These are phyloP conservation scores for Pantherophis alleghaniensis DNA, from an alignment of 2,797 vertebrate genomes.

Conservation along the genomic window DNA sequence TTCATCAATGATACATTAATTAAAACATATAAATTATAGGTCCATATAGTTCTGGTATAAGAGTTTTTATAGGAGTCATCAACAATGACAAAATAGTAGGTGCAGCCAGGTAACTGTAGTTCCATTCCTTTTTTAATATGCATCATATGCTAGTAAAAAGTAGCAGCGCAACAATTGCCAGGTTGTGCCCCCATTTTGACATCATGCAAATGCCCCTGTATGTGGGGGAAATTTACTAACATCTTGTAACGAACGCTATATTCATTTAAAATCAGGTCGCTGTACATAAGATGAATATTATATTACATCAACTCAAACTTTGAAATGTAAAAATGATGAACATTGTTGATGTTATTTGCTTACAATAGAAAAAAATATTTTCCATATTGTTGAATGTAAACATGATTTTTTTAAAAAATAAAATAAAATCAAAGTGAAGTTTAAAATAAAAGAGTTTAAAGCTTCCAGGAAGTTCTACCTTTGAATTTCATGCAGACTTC, in stretches of 20 bases:
- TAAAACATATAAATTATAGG: background rate
- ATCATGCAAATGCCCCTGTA: background rate
- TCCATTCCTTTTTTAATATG: background rate
- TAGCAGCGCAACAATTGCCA: background rate
- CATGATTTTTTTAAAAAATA: background rate
- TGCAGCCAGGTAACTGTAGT: background rate
- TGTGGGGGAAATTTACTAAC: background rate
- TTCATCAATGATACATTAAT: background rate
- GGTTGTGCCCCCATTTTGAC: background rate
- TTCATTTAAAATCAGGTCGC: background rate
- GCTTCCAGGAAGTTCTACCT: constrained; percentile 38
- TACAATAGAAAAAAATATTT: background rate
- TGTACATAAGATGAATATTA: background rate
- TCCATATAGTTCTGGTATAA: too few relatives aligned
- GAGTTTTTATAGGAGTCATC: background rate
- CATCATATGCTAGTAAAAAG: background rate
- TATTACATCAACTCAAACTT: background rate
- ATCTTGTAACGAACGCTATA: background rate
- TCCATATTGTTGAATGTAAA: background rate
- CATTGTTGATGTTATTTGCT: background rate
- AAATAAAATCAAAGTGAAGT: background rate
- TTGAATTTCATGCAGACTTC: constrained; percentile 33
- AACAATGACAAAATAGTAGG: background rate
- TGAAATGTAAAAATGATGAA: background rate
- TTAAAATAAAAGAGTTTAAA: constrained; percentile 27